Evolutionary conservation across 1,140 invertebrate genomes (phyloP).

Genomic region (Drosophila rufa): DNA sequence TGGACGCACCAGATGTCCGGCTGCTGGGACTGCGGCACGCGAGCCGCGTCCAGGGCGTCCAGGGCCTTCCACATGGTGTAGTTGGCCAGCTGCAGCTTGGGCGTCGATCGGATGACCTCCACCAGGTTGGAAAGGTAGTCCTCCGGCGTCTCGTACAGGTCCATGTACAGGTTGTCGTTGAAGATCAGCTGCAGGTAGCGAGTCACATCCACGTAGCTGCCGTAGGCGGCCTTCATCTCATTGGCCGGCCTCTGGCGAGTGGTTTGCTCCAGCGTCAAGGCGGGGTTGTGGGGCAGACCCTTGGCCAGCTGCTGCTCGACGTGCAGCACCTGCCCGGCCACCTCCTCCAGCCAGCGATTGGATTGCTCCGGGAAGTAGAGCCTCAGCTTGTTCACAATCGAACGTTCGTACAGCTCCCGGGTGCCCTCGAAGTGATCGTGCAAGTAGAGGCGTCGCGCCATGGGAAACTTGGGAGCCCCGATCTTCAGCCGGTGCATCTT

Average conservation of each 20-base stretch:
- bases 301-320: constrained; percentile 74
- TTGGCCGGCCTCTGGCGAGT: constrained; percentile 63
- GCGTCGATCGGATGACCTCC: constrained; percentile 85
- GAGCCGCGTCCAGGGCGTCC: constrained; percentile 93
- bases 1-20: constrained; percentile 87
- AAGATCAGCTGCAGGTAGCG: constrained; percentile 73
- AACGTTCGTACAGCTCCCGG: constrained; percentile 49
- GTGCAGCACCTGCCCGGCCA: constrained; percentile 62
- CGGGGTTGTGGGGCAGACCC: constrained; percentile 65
- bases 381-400: constrained; percentile 57
- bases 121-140: constrained; percentile 85
- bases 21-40: constrained; percentile 94
- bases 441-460: constrained; percentile 62
- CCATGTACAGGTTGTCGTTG: constrained; percentile 61
- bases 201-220: constrained; percentile 72
- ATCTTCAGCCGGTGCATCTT: constrained; percentile 71
- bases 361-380: constrained; percentile 69
- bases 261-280: constrained; percentile 67
- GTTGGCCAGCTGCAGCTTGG: constrained; percentile 87
- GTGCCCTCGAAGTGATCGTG: constrained; percentile 28
- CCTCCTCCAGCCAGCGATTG: constrained; percentile 57
- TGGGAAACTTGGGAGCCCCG: constrained; percentile 65
- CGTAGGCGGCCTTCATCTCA: constrained; percentile 74
- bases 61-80: constrained; percentile 91
- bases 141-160: constrained; percentile 74